A percentile compares a stretch with the other conserved stretches of the same genome.
Conservation (phyloP, 2,888 invertebrate genomes). For the Euplagia quadripunctaria region DNA sequence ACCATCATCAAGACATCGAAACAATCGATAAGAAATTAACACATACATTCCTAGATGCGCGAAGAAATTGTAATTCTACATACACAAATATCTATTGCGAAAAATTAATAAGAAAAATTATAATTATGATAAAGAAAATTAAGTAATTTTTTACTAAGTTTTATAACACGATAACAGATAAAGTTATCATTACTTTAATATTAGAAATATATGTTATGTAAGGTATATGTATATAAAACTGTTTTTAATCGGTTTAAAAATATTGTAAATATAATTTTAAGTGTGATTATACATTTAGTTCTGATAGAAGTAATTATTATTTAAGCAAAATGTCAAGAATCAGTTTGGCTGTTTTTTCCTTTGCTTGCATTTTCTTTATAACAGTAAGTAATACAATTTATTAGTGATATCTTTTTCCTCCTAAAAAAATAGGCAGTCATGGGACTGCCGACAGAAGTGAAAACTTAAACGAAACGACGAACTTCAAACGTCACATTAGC, state of each 20-base stretch:
- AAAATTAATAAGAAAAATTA: not conserved
- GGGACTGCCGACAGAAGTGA: no score
- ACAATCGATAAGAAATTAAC: conserved; percentile 2
- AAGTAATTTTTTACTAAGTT: conserved; percentile 1
- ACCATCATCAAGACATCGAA: not conserved
- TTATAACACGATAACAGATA: conserved; percentile 13
- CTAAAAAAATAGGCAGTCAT: no score
- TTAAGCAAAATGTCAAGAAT: conserved; percentile 38
- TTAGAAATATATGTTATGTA: conserved; percentile 41
- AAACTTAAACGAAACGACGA: no score
- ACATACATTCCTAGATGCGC: not conserved
- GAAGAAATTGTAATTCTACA: not conserved
- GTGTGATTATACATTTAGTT: conserved; percentile 25
- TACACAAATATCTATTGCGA: not conserved
- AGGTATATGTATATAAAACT: conserved; percentile 47
- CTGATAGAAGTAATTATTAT: not conserved
- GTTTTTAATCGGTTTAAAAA: conserved; percentile 24
- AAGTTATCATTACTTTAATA: conserved; percentile 23
- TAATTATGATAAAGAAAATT: conserved; percentile 4
- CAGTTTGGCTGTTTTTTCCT: conserved; percentile 22
- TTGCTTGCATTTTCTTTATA: conserved; percentile 21
- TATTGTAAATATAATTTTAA: conserved; percentile 49
- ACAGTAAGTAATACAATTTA: conserved; percentile 34
- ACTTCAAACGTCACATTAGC: no score
- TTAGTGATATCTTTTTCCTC: no score